Percentiles rank a stretch among this genome's conserved stretches.
Conservation (phyloP, 2,888 invertebrate genomes). For the Eupithecia subumbrata region DNA sequence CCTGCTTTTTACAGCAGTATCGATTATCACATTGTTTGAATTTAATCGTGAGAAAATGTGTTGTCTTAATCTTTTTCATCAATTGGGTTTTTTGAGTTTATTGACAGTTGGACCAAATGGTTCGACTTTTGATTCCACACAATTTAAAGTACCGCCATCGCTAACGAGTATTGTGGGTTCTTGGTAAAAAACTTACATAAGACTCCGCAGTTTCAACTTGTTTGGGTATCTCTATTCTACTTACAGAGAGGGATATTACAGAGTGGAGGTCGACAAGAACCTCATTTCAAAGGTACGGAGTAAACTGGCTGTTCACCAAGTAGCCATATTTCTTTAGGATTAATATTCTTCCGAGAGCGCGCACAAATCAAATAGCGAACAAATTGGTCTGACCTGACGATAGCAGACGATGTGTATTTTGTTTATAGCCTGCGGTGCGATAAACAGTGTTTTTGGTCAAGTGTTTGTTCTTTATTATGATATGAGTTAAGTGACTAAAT, state of each 20-base stretch:
- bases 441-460: background rate
- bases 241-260: too few species aligned
- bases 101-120: too few species aligned
- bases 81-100: too few species aligned
- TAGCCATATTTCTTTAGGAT: constrained; percentile 24
- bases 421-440: constrained; percentile 20
- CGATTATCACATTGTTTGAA: too few species aligned
- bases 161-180: too few species aligned
- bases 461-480: too few species aligned
- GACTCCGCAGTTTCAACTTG: background rate
- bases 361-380: constrained; percentile 44
- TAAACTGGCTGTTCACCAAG: background rate
- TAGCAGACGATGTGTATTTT: constrained; percentile 30
- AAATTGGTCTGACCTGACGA: constrained; percentile 40
- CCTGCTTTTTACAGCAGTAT: too few species aligned
- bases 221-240: background rate
- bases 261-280: too few species aligned
- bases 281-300: background rate
- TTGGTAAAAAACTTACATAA: background rate
- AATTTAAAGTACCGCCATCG: background rate
- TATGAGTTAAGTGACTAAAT: too few species aligned
- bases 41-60: too few species aligned
- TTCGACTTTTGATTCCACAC: background rate
- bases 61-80: too few species aligned
- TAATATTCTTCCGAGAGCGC: constrained; percentile 41